Evolutionary conservation across 92 coral and sea anemone species (phyloP), one percentile per base, ranked within the genome.

Genomic region (Micromussa lordhowensis): DNA sequence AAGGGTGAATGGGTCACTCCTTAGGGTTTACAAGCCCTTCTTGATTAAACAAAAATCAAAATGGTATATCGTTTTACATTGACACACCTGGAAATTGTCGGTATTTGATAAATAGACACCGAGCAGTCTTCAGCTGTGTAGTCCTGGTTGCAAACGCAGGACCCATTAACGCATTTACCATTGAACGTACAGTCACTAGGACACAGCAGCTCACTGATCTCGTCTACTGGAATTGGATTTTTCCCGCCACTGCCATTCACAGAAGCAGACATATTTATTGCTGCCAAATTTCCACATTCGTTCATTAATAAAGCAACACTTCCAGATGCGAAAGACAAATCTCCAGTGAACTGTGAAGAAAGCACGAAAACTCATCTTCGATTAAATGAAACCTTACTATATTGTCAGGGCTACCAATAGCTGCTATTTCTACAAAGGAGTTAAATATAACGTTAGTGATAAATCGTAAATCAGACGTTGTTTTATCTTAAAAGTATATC

Each of bases 61-160:
- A 40, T 40, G 8, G 8, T 40, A 40, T 40, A 3, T 40, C 48
- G 48, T 40, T 40, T 40, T 40, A 40, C 3, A 24, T 18, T 63
- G 10, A 55, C 44, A 19, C 26, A 61, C 89, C 38, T 86, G 2
- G 35, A 18, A 54, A 86, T 86, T 48, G 35, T 36, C 24, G 92
- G 91, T 5, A 30, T 86, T 69, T 86, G 78, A 63, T 66, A 78
- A 70, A 91, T 13, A 0, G 86, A 84, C 38, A 68, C 53, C 0
- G 94, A 91, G 63, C 94, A 91, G 66, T 91, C 94, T 0, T 57
- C 70, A 22, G 91, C 79, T 1, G 91, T 88, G 49, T 35, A 91
- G 34, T 72, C 91, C 63, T 91, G 69, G 85, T 77, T 11, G 66
- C 94, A 91, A 14, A 78, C 68, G 61, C 94, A 91, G 21, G 86